phyloP scores from a whole-genome alignment of 2,797 vertebrate genomes.

The Spinus olivaceus region DNA sequence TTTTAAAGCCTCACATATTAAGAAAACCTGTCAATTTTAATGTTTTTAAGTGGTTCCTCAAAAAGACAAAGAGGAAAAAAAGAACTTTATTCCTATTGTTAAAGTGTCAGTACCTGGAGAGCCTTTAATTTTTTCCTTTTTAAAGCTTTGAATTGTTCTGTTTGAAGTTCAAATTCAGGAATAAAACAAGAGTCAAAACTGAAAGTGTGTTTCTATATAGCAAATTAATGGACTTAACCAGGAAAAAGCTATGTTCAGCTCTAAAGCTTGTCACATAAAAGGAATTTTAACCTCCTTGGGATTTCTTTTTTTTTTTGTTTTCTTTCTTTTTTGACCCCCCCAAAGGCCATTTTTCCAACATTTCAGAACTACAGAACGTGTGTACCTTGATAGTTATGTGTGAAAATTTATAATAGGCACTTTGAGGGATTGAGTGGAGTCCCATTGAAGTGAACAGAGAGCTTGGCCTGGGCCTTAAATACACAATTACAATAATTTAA shows the following conservation, averaged over 20 bases:
- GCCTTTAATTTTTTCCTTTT: conserved; percentile 30
- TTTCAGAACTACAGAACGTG: neutral
- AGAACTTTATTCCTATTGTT: neutral
- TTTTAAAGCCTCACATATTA: conserved; percentile 2
- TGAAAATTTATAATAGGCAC: neutral
- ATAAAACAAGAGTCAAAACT: conserved; percentile 34
- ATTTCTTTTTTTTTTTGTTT: neutral
- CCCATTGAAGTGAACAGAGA: neutral
- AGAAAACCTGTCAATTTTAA: conserved; percentile 5
- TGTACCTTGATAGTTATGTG: neutral
- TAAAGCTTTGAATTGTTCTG: conserved; percentile 22
- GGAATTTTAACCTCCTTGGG: neutral
- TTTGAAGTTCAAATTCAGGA: conserved; percentile 37
- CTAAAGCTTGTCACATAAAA: conserved; percentile 11
- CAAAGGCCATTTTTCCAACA: neutral
- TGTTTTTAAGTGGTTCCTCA: conserved; percentile 9
- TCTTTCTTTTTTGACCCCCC: neutral
- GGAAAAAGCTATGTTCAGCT: conserved; percentile 7
- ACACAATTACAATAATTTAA: conserved; percentile 20
- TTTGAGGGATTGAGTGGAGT: neutral
- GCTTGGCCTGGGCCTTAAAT: neutral
- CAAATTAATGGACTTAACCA: conserved; percentile 13
- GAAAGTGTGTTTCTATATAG: neutral
- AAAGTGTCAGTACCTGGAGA: conserved; percentile 40
- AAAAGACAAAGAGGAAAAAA: neutral